These are phyloP conservation scores for Drosophila nigricruria DNA, from an alignment of 2,888 invertebrate species.

Conservation along the genomic window DNA sequence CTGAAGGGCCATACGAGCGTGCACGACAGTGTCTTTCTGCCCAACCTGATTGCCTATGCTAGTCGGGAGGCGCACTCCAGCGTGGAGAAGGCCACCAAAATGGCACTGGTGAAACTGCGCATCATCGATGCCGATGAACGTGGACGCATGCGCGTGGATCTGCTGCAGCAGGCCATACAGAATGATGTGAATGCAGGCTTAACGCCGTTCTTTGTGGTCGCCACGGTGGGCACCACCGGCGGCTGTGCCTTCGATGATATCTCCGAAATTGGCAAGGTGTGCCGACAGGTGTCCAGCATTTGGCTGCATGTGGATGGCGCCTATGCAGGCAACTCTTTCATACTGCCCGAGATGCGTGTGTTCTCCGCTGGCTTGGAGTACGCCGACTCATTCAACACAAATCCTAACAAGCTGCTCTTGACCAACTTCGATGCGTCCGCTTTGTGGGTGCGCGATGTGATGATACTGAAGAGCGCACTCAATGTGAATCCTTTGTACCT, in stretches of 20 bases:
- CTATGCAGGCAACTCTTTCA: conserved; percentile 94
- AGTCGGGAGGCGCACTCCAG: conserved; percentile 91
- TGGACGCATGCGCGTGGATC: conserved; percentile 88
- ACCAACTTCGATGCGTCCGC: conserved; percentile 94
- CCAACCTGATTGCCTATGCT: conserved; percentile 91
- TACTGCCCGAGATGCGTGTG: conserved; percentile 92
- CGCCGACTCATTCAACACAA: conserved; percentile 94
- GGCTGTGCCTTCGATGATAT: conserved; percentile 94
- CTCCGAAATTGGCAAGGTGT: conserved; percentile 91
- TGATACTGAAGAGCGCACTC: conserved; percentile 92
- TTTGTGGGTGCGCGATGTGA: conserved; percentile 92
- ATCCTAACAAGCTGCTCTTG: conserved; percentile 95
- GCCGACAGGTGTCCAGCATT: conserved; percentile 87
- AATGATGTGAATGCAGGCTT: conserved; percentile 91
- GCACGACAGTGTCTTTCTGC: conserved; percentile 90
- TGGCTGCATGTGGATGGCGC: conserved; percentile 96
- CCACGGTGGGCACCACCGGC: conserved; percentile 93
- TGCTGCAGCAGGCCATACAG: conserved; percentile 88
- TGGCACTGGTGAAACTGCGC: conserved; percentile 90
- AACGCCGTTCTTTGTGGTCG: conserved; percentile 93
- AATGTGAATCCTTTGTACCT: conserved; percentile 94
- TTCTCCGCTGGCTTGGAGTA: conserved; percentile 89
- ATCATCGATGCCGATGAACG: conserved; percentile 90
- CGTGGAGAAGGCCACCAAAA: conserved; percentile 92
- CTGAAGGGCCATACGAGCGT: conserved; percentile 87